Evolutionary conservation across 2,797 vertebrate species (phyloP), one percentile per base, ranked within the genome.

Genomic region (Brotula barbata): DNA sequence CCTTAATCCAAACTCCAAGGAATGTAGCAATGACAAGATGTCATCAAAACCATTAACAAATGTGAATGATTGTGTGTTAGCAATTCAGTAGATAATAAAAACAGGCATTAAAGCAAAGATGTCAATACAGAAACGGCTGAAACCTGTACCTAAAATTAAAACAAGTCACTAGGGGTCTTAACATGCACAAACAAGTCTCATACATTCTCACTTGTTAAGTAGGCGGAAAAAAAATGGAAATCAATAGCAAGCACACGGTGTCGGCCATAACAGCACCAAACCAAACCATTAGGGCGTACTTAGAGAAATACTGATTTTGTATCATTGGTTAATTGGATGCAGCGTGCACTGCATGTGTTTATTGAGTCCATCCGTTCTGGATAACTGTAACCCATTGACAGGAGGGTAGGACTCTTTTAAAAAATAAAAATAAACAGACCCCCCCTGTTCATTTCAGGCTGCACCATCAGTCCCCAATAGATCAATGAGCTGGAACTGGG

Each of bases 381-480:
- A 9, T 33, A 9, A 10, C 9, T 47, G 49, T 62, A 48, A 48
- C 58, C 51, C 53, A 50, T 50, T 54, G 64, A 77, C 47, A 21
- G 59, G 62, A 53, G 17, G 13, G 57, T 22, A 28, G 8, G 57
- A 44, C 25, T 6, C 19, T 55, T 44, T 19, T 20, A n/a, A n/a
- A n/a, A n/a, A n/a, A n/a, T n/a, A n/a, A n/a, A n/a, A n/a, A n/a
- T 22, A 68, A 79, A 63, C 39, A 59, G 46, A 50, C 42, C 53
- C 44, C 10, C 42, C 25, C 25, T 28, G 43, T 59, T 64, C 65
- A 72, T 71, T 67, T 74, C 52, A 84, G 79, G 75, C 72, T 51
- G 66, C 78, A 82, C 74, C 78, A 82, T 75, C 77, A 81, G 60
- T 63, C 68, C 73, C 73, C 48, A 60, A 39, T 42, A 68, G 67